Evolutionary conservation across 2,888 invertebrate genomes (phyloP).

Genomic region (Falcaria lacertinaria): DNA sequence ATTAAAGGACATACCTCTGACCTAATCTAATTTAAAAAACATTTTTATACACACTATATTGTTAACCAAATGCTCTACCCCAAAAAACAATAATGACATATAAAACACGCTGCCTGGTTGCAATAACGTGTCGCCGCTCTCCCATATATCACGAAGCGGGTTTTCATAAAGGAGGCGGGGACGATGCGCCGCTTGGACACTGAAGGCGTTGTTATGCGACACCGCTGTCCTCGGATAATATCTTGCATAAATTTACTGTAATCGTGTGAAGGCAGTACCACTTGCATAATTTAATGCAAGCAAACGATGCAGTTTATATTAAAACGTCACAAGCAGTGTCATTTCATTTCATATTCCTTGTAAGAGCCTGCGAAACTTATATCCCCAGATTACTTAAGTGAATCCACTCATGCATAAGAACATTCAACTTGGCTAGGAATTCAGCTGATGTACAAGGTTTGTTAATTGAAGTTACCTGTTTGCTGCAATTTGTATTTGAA

Average conservation of each 20-base stretch:
- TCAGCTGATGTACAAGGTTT: slow-evolving; percentile 49
- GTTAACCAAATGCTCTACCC: not conserved
- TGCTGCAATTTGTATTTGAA: slow-evolving; percentile 44
- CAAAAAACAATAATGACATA: slow-evolving; percentile 34
- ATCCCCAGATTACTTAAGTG: slow-evolving; percentile 18
- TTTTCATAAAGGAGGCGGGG: slow-evolving; percentile 68
- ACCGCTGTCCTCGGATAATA: slow-evolving; percentile 71
- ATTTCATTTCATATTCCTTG: slow-evolving; percentile 21
- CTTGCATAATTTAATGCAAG: slow-evolving; percentile 66
- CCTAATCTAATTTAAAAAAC: slow-evolving; percentile 5
- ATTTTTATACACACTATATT: not conserved
- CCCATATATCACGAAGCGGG: slow-evolving; percentile 67
- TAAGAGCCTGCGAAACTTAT: slow-evolving; percentile 13
- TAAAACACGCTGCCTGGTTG: slow-evolving; percentile 49
- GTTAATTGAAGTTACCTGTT: slow-evolving; percentile 61
- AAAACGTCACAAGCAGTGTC: slow-evolving; percentile 35
- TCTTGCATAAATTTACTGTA: slow-evolving; percentile 76
- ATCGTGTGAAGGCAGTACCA: slow-evolving; percentile 68
- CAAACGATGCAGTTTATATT: slow-evolving; percentile 50
- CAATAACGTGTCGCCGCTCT: slow-evolving; percentile 66
- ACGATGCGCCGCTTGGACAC: slow-evolving; percentile 58
- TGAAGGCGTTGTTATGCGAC: slow-evolving; percentile 75
- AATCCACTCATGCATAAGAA: slow-evolving; percentile 29
- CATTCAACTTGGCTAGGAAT: slow-evolving; percentile 30
- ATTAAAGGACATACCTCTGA: slow-evolving; percentile 57